These are phyloP conservation scores for Catharus fuscescens DNA, from an alignment of 2,113 vertebrate genomes.

Conservation along the genomic window DNA sequence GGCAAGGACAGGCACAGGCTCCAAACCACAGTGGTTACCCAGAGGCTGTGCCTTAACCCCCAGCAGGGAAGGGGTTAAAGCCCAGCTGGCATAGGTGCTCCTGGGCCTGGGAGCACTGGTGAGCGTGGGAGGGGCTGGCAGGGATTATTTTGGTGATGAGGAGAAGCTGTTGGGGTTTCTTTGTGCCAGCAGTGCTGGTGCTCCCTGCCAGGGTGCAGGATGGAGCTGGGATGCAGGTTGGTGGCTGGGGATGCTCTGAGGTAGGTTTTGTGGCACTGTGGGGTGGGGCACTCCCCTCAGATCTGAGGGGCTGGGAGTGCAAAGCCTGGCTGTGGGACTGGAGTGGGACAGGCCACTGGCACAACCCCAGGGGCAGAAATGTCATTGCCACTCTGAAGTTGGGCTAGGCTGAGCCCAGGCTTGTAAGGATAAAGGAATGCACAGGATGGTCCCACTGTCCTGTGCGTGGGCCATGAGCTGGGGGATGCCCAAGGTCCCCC, in stretches of 20 bases:
- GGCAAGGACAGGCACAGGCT: background rate
- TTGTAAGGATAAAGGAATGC: background rate
- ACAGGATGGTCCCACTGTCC: background rate
- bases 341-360: background rate
- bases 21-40: fast-evolving
- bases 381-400: background rate
- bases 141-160: background rate
- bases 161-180: background rate
- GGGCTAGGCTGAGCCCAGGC: background rate
- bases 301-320: background rate
- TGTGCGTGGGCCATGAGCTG: fast-evolving
- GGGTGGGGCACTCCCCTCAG: too few relatives aligned
- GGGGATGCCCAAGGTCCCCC: background rate
- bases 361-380: background rate
- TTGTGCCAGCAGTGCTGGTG: fast-evolving
- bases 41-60: background rate
- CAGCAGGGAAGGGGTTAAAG: background rate
- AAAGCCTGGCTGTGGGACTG: background rate
- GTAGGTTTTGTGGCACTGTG: background rate
- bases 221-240: background rate
- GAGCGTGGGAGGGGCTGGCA: background rate
- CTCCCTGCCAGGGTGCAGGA: background rate
- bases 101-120: background rate
- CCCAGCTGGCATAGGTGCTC: background rate
- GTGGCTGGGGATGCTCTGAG: background rate